Evolutionary conservation across 1,140 invertebrate species (phyloP), one percentile per base, ranked within the genome.

Genomic region (Odontomachus brunneus): DNA sequence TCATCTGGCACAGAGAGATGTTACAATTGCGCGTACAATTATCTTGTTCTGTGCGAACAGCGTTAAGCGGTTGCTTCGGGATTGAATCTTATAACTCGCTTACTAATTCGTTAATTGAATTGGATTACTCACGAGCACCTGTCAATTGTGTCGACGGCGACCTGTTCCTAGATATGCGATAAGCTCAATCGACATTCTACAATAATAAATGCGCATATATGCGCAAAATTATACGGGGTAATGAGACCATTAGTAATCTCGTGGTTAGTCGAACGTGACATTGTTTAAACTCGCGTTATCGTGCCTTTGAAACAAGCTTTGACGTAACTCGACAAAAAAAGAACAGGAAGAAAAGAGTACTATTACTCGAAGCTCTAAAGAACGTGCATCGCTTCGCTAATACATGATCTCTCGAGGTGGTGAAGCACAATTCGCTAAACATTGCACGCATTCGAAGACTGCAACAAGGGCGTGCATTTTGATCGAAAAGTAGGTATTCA

Each of bases 31-130:
- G 38, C 38, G 38, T 29, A 17, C 12, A 29, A 74, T 60, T 49
- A 62, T 19, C 38, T 12, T 3, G 22, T 48, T 5, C 9, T 51
- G n/a, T 63, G 26, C 17, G 15, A n/a, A 44, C 24, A 48, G 22
- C n/a, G 15, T 14, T 48, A 69, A 7, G 9, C 29, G 17, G 49
- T 69, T 26, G n/a, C 22, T 78, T 69, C 55, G 33, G 69, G 24
- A 80, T 71, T 3, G 75, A 14, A 38, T 59, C 53, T 69, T 44
- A n/a, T n/a, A 55, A 80, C 33, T 71, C 38, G 19, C 17, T 29
- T 9, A 51, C 33, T 78, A 69, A 80, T 71, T 80, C 24, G 51
- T 57, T 71, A 71, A 80, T 80, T 80, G 51, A 9, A 3, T 59
- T 22, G 15, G 19, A 69, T 71, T 57, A n/a, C 19, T 24, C 22